A percentile compares a stretch with the other conserved stretches of the same genome.
phyloP scores from a whole-genome alignment of 2,797 vertebrate species.

The Coccyzus lansbergi region DNA sequence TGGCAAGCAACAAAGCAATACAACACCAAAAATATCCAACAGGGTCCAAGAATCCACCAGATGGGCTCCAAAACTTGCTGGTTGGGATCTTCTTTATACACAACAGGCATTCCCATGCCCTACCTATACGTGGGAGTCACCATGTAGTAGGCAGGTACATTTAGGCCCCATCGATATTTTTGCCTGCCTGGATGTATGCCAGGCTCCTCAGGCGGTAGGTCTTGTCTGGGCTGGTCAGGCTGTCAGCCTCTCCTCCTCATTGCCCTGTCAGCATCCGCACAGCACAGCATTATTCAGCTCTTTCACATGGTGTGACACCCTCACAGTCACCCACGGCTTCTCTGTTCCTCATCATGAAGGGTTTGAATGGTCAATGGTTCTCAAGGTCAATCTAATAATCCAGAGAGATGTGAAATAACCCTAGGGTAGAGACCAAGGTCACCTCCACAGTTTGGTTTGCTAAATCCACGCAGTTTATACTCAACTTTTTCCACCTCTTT shows the following conservation, averaged over 20 bases:
- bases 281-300: constrained; percentile 14
- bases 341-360: constrained; percentile 50
- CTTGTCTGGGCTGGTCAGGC: constrained; percentile 32
- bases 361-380: not conserved
- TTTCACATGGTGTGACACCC: not conserved
- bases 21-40: not conserved
- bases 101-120: rapidly evolving
- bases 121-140: not conserved
- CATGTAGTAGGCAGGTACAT: not conserved
- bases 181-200: constrained; percentile 31
- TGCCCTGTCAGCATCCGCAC: constrained; percentile 33
- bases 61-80: not conserved
- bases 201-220: not conserved
- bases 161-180: not conserved
- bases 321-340: constrained; percentile 7
- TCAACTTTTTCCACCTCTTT: not conserved
- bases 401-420: not conserved
- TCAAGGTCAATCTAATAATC: not conserved
- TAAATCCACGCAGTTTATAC: not conserved
- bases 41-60: not conserved
- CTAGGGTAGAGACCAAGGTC: not conserved
- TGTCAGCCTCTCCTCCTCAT: not conserved
- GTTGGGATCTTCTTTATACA: not conserved
- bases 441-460: not conserved
- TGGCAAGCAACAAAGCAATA: not conserved